Base-by-base conservation (phyloP, 2,888 invertebrate species). In the Drosophila kokeensis region DNA sequence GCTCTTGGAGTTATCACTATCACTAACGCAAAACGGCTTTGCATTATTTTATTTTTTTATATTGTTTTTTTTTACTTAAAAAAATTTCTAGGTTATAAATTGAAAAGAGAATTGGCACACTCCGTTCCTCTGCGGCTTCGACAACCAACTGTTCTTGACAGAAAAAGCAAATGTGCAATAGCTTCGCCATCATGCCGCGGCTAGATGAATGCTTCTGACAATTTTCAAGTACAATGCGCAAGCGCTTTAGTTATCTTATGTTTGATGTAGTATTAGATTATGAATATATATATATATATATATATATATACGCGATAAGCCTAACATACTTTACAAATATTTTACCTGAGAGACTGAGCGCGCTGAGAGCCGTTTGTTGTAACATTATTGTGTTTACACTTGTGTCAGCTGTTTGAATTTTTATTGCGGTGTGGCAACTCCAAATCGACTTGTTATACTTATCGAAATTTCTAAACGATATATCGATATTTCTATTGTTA, bases 161-260 rank as follows among this genome's bases (percentile, higher is more conserved):
- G 30, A 57, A 68, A 52, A 27, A 42, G 50, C 54, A 45, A 65
- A n/a, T 34, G 70, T 54, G 52, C 53, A 50, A 57, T 62, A 50
- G 55, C 24, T 45, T 30, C 36, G 57, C 48, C 21, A 57, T 61
- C 66, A 50, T 42, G 55, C 45, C 40, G 65, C 69, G 86, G 87
- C 87, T 80, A 85, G 80, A 89, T 80, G 80, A 85, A 52, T 42
- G 58, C 21, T 38, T 55, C 29, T 82, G 88, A 86, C 87, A 87
- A 82, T 64, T 38, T 45, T 34, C 29, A n/a, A 48, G 54, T 63
- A 21, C 48, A 69, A 30, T 52, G 73, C 77, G 81, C 81, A 81
- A 30, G 81, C 81, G 81, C 67, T 66, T 59, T 48, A 36, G 48
- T 7, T 42, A 58, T 10, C n/a, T 60, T 30, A n/a, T 18, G 18